Percentiles rank a stretch among this genome's conserved stretches.
These are phyloP conservation scores for Aradophagus sp. DNA, from an alignment of 1,140 invertebrate species.

Conservation along the genomic window DNA sequence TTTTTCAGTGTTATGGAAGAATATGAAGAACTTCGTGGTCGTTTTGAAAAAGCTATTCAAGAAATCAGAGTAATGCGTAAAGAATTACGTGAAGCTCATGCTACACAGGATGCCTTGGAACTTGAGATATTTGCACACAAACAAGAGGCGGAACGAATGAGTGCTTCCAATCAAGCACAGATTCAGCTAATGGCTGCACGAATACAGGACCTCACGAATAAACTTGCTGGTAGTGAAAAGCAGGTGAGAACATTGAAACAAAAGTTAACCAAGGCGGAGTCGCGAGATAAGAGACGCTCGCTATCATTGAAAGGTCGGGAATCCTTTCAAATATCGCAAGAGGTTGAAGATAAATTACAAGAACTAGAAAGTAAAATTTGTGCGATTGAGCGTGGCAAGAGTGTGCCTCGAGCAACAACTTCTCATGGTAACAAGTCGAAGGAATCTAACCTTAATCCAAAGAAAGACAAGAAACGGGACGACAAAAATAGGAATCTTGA, in stretches of 20 bases:
- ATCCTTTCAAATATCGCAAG: constrained; percentile 85
- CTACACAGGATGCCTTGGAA: constrained; percentile 86
- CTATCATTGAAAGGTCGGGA: constrained; percentile 87
- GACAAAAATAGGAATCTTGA: constrained; percentile 68
- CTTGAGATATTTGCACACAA: constrained; percentile 83
- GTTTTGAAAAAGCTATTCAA: constrained; percentile 87
- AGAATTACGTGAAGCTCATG: constrained; percentile 86
- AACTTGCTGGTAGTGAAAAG: constrained; percentile 87
- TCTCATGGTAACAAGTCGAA: constrained; percentile 68
- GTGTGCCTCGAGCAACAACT: constrained; percentile 58
- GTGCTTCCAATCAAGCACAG: constrained; percentile 83
- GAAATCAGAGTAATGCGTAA: constrained; percentile 89
- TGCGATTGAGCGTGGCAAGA: constrained; percentile 76
- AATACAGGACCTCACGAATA: constrained; percentile 88
- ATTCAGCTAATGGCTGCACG: constrained; percentile 87
- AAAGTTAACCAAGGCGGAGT: constrained; percentile 85
- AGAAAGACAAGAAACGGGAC: constrained; percentile 74
- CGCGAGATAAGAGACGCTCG: constrained; percentile 84
- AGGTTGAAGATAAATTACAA: constrained; percentile 86
- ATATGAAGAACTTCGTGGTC: constrained; percentile 82
- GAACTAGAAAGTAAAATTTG: constrained; percentile 86
- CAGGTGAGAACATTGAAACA: constrained; percentile 86
- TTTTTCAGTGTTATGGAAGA: constrained; percentile 82
- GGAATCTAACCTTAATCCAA: constrained; percentile 74
- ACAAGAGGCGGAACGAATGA: constrained; percentile 81